Evolutionary conservation across 2,888 invertebrate species (phyloP).

Genomic region (Cenopis cana): DNA sequence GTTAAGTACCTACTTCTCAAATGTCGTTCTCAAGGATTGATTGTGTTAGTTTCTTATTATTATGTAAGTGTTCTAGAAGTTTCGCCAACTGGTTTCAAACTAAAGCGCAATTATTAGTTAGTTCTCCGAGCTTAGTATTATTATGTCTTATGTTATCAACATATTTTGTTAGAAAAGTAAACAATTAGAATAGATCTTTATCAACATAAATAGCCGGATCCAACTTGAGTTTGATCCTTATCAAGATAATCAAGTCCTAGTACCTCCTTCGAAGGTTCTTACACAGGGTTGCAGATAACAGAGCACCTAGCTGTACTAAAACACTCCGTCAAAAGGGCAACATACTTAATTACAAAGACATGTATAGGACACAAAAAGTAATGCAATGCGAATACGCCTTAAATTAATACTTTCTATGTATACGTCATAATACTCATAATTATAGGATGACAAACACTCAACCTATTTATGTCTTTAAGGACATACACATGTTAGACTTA

Average conservation of each 20-base stretch:
- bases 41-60: slow-evolving; percentile 2
- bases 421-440: slow-evolving; percentile 18
- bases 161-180: slow-evolving; percentile 27
- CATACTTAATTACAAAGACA: slow-evolving; percentile 3
- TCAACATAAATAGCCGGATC: slow-evolving; percentile 23
- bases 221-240: slow-evolving; percentile 36
- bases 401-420: background rate
- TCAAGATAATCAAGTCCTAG: slow-evolving; percentile 19
- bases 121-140: background rate
- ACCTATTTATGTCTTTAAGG: slow-evolving; percentile 54
- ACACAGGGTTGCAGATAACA: slow-evolving; percentile 35
- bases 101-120: background rate
- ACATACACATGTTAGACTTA: slow-evolving; percentile 53
- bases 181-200: slow-evolving; percentile 23
- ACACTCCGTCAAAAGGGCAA: background rate
- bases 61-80: background rate
- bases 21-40: background rate
- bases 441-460: slow-evolving; percentile 52
- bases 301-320: background rate
- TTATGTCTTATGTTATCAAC: slow-evolving; percentile 23
- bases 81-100: background rate
- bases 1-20: background rate
- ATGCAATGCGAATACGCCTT: slow-evolving; percentile 6
- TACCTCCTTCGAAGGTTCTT: slow-evolving; percentile 34
- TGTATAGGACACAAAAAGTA: background rate